Base-by-base conservation (phyloP, 2,888 invertebrate species). In the Hirtodrosophila cameraria region DNA sequence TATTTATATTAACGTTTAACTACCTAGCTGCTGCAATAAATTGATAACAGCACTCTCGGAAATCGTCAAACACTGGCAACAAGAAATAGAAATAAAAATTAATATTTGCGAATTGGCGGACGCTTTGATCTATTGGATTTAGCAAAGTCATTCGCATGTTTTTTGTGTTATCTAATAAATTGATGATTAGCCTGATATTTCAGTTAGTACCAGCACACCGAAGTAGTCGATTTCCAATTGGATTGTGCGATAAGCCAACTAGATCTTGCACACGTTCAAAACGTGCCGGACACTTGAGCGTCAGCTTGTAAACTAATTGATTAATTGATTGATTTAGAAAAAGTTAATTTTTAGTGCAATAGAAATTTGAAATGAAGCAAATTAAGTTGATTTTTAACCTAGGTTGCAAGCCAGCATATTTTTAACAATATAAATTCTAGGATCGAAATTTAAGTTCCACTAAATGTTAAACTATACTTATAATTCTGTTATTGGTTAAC, bases 41-140 rank as follows among this genome's bases (percentile, higher is more conserved):
- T 45, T 33, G 52, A 73, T 62, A 46, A 63, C 49, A 46, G 58
- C 49, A 6, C 12, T 6, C 13, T 36, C 27, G 18, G 43, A 39
- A 23, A 43, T 46, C 41, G 33, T 5, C 27, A 46, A 48, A 43
- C 35, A 55, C 49, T 57, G 20, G 31, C 39, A 31, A 42, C 9
- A 46, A 23, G 8, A 8, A 5, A 11, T n/a, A 20, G 18, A 54
- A 7, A 39, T 18, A n/a, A 1, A 15, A 30, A 36, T 9, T 12
- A 35, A 45, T 9, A 36, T 60, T 60, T n/a, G 42, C 55, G 48
- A 70, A 67, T 53, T 38, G 33, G 43, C 70, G 74, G 74, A 28
- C 9, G 28, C 38, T 70, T 70, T 70, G 70, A 62, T 53, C 23
- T 15, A 36, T 39, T 48, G 23, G 13, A 20, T 23, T 12, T 18